Percentiles rank a stretch among this genome's conserved stretches.
These are phyloP conservation scores for Palaemon carinicauda DNA, from an alignment of 1,140 invertebrate genomes.

Conservation along the genomic window DNA sequence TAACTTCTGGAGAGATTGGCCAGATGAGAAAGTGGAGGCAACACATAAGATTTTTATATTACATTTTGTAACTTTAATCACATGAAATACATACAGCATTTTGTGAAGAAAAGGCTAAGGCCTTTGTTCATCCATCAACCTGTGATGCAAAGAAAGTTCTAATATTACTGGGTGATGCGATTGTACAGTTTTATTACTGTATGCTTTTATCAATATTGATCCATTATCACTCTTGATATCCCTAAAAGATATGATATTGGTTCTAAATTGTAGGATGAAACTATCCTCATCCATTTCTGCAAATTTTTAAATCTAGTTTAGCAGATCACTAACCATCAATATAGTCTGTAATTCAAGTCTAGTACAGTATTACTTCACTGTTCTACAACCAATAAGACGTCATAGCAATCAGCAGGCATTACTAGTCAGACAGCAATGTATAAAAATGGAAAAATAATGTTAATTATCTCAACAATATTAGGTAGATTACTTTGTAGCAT, in stretches of 20 bases:
- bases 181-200: no score
- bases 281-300: no score
- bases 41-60: no score
- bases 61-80: no score
- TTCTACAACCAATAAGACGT: neutral
- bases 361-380: neutral
- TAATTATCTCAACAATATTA: conserved; percentile 29
- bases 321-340: conserved; percentile 22
- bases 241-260: neutral
- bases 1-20: no score
- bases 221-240: neutral
- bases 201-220: no score
- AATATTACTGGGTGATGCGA: no score
- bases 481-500: conserved; percentile 24
- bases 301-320: neutral
- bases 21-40: no score
- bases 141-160: no score
- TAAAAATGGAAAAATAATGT: conserved; percentile 26
- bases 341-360: neutral
- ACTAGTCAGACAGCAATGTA: conserved; percentile 13
- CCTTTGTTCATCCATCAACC: no score
- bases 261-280: neutral
- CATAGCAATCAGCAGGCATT: conserved; percentile 15
- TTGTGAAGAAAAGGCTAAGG: no score
- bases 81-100: no score